Conservation (phyloP, 2,797 vertebrate species). For the Neosilurus mollespiculum region DNA sequence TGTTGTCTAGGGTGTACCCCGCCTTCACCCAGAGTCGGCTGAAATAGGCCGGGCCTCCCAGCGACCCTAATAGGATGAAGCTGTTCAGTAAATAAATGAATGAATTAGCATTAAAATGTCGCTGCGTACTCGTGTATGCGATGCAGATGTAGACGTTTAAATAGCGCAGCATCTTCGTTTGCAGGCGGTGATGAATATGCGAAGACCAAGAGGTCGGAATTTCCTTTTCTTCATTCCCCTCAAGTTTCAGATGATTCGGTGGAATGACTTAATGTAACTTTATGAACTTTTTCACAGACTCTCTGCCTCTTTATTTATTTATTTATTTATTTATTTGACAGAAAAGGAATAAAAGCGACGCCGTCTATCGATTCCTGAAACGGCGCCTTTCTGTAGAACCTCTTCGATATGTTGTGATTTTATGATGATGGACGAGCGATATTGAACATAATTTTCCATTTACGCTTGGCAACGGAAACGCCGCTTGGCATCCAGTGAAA, state of each 20-base stretch:
- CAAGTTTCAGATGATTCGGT: background rate
- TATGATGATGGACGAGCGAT: slow-evolving; percentile 10
- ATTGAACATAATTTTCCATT: slow-evolving; percentile 17
- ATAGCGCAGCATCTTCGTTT: background rate
- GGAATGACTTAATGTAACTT: background rate
- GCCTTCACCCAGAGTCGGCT: no score
- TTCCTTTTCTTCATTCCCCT: background rate
- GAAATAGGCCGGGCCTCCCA: no score
- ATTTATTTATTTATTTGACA: background rate
- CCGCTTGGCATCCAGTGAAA: background rate
- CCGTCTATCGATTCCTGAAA: background rate
- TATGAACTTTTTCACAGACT: background rate
- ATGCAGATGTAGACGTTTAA: background rate
- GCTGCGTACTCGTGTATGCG: background rate
- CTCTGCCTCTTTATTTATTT: background rate
- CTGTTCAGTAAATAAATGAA: no score
- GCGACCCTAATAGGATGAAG: no score
- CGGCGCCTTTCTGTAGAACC: background rate
- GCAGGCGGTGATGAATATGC: background rate
- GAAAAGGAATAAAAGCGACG: background rate
- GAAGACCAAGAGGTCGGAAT: background rate
- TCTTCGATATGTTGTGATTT: slow-evolving; percentile 7
- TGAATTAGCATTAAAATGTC: background rate
- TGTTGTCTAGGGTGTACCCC: no score
- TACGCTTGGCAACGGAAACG: slow-evolving; percentile 25